Percentiles rank a stretch among this genome's conserved stretches.
phyloP scores from a whole-genome alignment of 1,140 invertebrate genomes.

The Acromyrmex heyeri region DNA sequence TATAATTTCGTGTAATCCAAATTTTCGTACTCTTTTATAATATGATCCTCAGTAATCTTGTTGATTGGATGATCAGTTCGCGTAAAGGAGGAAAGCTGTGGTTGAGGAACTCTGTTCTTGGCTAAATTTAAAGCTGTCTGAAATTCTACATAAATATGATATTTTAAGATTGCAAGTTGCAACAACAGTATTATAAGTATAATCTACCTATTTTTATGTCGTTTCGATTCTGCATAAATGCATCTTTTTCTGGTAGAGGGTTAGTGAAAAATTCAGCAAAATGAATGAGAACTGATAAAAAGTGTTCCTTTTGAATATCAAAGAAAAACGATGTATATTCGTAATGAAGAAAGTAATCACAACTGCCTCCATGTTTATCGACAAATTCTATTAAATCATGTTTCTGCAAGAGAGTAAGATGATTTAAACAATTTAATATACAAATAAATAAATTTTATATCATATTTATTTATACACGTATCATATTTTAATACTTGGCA shows the following conservation, averaged over 20 bases:
- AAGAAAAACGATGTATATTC: constrained; percentile 96
- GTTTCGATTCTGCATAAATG: constrained; percentile 96
- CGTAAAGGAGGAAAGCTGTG: constrained; percentile 91
- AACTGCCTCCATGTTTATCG: constrained; percentile 91
- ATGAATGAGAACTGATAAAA: constrained; percentile 92
- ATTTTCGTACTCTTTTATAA: constrained; percentile 91
- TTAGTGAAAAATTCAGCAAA: constrained; percentile 97
- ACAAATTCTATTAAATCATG: constrained; percentile 95
- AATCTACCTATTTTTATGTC: constrained; percentile 94
- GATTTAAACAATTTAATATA: background rate
- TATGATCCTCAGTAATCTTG: constrained; percentile 95
- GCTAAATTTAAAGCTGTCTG: constrained; percentile 91
- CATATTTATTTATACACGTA: too few species aligned
- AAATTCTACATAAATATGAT: constrained; percentile 88
- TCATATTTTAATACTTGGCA: constrained; percentile 86
- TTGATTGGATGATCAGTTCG: constrained; percentile 90
- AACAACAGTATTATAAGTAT: background rate
- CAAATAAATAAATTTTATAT: background rate
- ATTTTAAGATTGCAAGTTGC: background rate
- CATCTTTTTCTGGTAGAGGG: constrained; percentile 94
- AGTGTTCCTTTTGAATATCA: constrained; percentile 93
- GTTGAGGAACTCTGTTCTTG: constrained; percentile 89
- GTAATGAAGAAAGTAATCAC: constrained; percentile 90
- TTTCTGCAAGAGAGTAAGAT: constrained; percentile 85
- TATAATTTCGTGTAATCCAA: constrained; percentile 90